A percentile compares a stretch with the other conserved stretches of the same genome.
Evolutionary conservation across 2,888 invertebrate species (phyloP).

Genomic region (Eilema caniola): DNA sequence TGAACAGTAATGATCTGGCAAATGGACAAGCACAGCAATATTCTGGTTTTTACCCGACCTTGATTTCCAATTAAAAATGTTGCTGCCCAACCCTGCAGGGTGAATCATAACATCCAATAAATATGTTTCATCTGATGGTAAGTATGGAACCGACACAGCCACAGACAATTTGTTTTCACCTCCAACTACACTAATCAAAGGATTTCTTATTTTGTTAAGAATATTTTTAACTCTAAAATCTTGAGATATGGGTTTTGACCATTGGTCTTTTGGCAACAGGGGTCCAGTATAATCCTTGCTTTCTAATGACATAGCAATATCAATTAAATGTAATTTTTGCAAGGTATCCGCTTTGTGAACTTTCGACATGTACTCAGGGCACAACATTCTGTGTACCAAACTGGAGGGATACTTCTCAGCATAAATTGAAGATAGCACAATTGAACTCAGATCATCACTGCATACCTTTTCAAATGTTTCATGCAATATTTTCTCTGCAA

Average conservation of each 20-base stretch:
- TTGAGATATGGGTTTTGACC: conserved; percentile 80
- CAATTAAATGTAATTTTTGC: conserved; percentile 88
- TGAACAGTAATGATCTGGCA: conserved; percentile 89
- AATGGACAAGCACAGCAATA: conserved; percentile 87
- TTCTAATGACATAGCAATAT: conserved; percentile 89
- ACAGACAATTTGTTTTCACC: conserved; percentile 79
- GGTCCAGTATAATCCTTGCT: conserved; percentile 87
- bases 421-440: conserved; percentile 89
- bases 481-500: conserved; percentile 83
- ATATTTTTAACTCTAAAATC: conserved; percentile 85
- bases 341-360: conserved; percentile 76
- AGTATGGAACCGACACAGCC: conserved; percentile 82
- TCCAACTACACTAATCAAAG: conserved; percentile 78
- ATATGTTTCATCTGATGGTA: conserved; percentile 87
- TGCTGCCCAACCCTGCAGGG: conserved; percentile 72
- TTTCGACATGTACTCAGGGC: conserved; percentile 87
- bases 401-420: conserved; percentile 88
- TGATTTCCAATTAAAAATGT: conserved; percentile 79
- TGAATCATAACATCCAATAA: conserved; percentile 88
- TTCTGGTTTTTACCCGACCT: conserved; percentile 76
- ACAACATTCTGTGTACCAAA: conserved; percentile 87
- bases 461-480: conserved; percentile 86
- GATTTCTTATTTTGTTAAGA: conserved; percentile 76
- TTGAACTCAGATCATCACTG: conserved; percentile 86
- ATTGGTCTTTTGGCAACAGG: conserved; percentile 84